phyloP scores from a whole-genome alignment of 2,888 invertebrate species.

The Cylloceria caligata region DNA sequence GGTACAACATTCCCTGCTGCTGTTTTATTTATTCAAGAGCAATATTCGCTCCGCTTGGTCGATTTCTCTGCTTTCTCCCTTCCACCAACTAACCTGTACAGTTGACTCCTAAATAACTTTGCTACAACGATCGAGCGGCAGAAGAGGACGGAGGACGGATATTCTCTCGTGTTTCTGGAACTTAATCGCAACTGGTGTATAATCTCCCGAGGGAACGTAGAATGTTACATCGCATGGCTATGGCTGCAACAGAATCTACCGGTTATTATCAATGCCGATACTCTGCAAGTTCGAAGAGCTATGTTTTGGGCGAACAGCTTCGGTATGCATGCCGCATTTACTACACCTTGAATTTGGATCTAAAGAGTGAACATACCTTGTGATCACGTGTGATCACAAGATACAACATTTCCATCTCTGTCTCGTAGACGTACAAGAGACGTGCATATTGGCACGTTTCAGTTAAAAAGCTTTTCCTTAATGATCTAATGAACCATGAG shows the following conservation, averaged over 20 bases:
- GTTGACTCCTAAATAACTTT: not conserved
- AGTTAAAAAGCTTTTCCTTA: not conserved
- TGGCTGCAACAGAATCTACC: conserved; percentile 1
- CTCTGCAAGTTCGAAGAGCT: not conserved
- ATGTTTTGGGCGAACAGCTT: conserved; percentile 7
- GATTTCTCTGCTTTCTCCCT: not conserved
- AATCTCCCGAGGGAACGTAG: conserved; percentile 30
- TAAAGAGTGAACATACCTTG: not conserved
- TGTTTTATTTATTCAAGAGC: conserved; percentile 43
- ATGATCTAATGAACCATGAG: too few species aligned
- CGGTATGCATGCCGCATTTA: not conserved
- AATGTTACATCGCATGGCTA: conserved; percentile 1
- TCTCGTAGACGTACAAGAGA: not conserved
- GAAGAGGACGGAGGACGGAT: conserved; percentile 7
- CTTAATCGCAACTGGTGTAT: conserved; percentile 27
- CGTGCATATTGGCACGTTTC: not conserved
- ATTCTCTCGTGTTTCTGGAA: conserved; percentile 26
- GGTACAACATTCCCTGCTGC: not conserved
- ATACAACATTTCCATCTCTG: not conserved
- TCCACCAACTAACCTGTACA: not conserved
- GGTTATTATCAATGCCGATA: conserved; percentile 39
- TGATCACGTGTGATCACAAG: not conserved
- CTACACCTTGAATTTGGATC: not conserved
- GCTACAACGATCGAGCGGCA: not conserved
- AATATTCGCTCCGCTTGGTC: not conserved